Percentiles rank a stretch among this genome's conserved stretches.
phyloP scores from a whole-genome alignment of 2,797 vertebrate species.

The Euphonia xanthogaster region DNA sequence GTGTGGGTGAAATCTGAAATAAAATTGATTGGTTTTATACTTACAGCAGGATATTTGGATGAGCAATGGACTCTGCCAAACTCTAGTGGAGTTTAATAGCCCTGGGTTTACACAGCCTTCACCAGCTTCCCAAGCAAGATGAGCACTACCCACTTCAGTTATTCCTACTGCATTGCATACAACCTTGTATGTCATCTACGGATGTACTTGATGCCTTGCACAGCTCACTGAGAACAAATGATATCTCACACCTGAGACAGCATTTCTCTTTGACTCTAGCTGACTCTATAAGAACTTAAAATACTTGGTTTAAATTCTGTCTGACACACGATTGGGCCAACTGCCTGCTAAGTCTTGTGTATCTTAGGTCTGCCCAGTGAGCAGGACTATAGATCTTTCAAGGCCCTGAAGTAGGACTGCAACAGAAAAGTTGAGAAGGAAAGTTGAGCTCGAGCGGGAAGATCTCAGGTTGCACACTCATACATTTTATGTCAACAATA shows the following conservation, averaged over 20 bases:
- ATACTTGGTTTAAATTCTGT: background rate
- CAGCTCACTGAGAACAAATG: background rate
- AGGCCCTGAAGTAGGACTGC: background rate
- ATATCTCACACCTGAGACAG: background rate
- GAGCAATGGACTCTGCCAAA: background rate
- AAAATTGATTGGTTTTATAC: background rate
- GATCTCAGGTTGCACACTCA: background rate
- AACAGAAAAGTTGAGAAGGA: background rate
- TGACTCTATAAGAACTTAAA: background rate
- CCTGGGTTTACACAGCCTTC: background rate
- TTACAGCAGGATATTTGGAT: background rate
- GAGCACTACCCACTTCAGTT: background rate
- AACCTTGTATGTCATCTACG: background rate
- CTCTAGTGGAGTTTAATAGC: background rate
- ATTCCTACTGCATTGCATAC: fast-evolving
- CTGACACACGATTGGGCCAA: background rate
- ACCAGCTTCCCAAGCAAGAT: background rate
- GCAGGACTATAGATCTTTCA: background rate
- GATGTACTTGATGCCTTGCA: background rate
- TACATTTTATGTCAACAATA: background rate
- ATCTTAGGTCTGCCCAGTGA: background rate
- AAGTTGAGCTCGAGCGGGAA: background rate
- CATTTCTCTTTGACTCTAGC: background rate
- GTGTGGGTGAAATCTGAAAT: background rate
- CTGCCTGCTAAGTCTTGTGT: background rate